These are phyloP conservation scores for Vandiemenella viatica DNA, from an alignment of 2,888 invertebrate species.

Conservation along the genomic window DNA sequence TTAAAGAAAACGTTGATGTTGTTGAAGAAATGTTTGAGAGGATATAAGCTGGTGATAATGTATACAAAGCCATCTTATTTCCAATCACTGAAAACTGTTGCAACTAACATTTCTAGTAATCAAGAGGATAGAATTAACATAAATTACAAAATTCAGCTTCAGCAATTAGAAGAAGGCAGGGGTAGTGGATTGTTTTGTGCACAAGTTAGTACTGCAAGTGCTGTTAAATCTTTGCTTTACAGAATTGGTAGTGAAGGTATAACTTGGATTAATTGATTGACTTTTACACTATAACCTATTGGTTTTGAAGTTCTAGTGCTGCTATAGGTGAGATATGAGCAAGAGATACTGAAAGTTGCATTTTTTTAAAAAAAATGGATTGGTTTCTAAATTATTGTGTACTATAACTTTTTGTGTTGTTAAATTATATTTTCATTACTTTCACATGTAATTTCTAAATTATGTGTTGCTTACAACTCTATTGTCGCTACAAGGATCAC, in stretches of 20 bases:
- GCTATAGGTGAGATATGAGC: too few species aligned
- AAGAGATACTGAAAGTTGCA: too few species aligned
- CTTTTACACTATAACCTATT: too few species aligned
- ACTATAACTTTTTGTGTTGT: too few species aligned
- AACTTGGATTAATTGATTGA: too few species aligned
- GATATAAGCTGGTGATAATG: slow-evolving; percentile 34
- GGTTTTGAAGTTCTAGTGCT: too few species aligned
- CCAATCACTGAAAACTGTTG: slow-evolving; percentile 25
- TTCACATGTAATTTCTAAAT: too few species aligned
- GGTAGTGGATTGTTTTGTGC: slow-evolving; percentile 3
- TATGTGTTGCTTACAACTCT: too few species aligned
- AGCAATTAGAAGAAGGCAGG: not conserved
- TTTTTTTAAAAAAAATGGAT: too few species aligned
- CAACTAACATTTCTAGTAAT: not conserved
- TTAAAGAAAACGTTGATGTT: slow-evolving; percentile 29
- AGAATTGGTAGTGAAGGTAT: slow-evolving; percentile 5
- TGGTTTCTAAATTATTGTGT: too few species aligned
- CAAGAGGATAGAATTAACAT: not conserved
- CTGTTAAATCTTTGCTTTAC: not conserved
- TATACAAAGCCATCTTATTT: slow-evolving; percentile 40
- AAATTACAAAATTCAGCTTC: slow-evolving; percentile 1
- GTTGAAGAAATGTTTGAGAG: slow-evolving; percentile 33
- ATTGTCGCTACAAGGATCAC: too few species aligned
- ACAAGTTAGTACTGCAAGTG: not conserved
- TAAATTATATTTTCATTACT: too few species aligned